These are phyloP conservation scores for Coracias cyanogaster DNA, from an alignment of 2,797 vertebrate genomes.

Conservation along the genomic window DNA sequence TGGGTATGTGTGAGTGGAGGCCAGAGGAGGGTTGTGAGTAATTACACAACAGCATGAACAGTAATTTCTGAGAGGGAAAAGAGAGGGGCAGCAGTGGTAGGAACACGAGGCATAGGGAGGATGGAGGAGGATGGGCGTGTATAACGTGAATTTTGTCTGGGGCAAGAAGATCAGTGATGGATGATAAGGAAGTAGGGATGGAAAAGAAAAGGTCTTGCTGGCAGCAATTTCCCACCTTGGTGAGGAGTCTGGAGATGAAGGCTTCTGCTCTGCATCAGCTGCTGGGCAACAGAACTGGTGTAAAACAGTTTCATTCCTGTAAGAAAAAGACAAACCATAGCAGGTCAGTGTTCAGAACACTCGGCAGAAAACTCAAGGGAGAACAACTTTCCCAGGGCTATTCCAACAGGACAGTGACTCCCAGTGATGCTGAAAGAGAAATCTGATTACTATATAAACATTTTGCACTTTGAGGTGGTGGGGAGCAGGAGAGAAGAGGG, in stretches of 20 bases:
- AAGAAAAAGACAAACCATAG: conserved; percentile 51
- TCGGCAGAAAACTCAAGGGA: not conserved
- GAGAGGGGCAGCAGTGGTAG: not conserved
- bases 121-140: not conserved
- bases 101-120: not conserved
- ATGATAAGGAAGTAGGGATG: not conserved
- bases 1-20: not conserved
- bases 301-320: conserved; percentile 95
- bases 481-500: not conserved
- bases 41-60: not conserved
- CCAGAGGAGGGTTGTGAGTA: not conserved
- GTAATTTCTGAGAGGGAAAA: not conserved
- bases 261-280: conserved; percentile 91
- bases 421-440: not conserved
- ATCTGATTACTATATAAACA: not conserved
- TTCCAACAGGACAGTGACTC: not conserved
- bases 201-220: not conserved
- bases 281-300: conserved; percentile 99
- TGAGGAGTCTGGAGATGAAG: conserved; percentile 81
- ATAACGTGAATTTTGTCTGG: not conserved
- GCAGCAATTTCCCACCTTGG: conserved; percentile 75
- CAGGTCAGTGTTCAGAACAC: conserved; percentile 21
- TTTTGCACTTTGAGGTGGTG: not conserved
- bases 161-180: not conserved
- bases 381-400: not conserved